Evolutionary conservation across 2,888 invertebrate genomes (phyloP).

Genomic region (Ceriagrion tenellum): DNA sequence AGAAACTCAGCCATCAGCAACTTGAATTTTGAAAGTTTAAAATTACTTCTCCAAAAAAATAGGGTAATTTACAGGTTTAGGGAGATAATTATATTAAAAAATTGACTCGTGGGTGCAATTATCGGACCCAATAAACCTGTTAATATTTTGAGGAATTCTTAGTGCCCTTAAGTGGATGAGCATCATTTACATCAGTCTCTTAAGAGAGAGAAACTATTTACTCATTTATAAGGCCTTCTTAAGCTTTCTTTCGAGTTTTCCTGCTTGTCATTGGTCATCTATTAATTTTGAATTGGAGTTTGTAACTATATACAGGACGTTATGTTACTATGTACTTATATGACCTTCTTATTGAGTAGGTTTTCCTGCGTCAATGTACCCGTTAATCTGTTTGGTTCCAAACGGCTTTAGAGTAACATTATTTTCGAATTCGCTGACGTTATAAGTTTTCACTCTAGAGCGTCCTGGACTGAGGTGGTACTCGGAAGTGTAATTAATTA

Average conservation of each 20-base stretch:
- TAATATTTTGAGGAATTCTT: background rate
- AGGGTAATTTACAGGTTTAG: background rate
- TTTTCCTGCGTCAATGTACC: background rate
- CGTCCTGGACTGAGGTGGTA: background rate
- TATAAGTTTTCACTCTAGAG: background rate
- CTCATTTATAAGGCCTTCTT: too few relatives aligned
- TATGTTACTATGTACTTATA: too few relatives aligned
- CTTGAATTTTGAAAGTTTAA: too few relatives aligned
- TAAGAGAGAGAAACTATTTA: too few relatives aligned
- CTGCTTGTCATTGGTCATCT: too few relatives aligned
- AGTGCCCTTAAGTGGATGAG: background rate
- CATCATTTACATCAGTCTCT: background rate
- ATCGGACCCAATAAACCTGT: background rate
- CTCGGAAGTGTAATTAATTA: too few relatives aligned
- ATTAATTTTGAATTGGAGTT: too few relatives aligned
- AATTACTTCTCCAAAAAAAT: background rate
- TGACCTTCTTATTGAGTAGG: too few relatives aligned
- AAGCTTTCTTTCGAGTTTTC: too few relatives aligned
- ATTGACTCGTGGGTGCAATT: background rate
- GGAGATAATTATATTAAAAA: background rate
- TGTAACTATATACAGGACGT: background rate
- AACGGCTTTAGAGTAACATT: background rate
- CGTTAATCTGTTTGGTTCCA: background rate
- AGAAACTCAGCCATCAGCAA: too few relatives aligned
- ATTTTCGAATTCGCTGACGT: background rate